Evolutionary conservation across 2,113 vertebrate species (phyloP), one percentile per base, ranked within the genome.

Genomic region (Burhinus oedicnemus): DNA sequence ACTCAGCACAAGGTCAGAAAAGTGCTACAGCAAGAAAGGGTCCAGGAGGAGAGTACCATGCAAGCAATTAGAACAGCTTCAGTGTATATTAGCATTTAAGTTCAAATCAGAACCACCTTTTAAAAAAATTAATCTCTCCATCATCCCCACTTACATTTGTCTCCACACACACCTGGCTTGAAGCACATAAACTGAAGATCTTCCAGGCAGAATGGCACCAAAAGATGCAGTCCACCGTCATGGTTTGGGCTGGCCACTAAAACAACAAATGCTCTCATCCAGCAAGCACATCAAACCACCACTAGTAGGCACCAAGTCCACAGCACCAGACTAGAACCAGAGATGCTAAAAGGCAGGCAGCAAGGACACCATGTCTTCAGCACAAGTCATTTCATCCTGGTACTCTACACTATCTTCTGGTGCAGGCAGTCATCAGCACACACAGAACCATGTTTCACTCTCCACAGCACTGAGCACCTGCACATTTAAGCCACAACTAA

Each of bases 281-380:
- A 82, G 64, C 32, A 71, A 66, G 32, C 27, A 78, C 23, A 64
- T 22, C 52, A 82, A 92, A 15, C 7, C 9, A 70, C 65, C 57
- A 45, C 10, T 29, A 87, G 62, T 4, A 2, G 34, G 71, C 27
- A 89, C 15, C 0, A 0, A 83, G 44, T 19, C 30, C 68, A 60
- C 47, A 52, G 32, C 30, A 70, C 45, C 54, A 47, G 16, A 40
- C 19, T 34, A 79, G 38, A 85, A 52, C 30, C 22, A 75, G 21
- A 81, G 26, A 68, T 19, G 7, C 19, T 61, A 36, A 44, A 57
- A 78, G 10, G 23, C 27, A 82, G 34, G 55, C 54, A 44, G 27
- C 54, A 78, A 85, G 30, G 29, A 30, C 26, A 61, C 7, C 16
- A 8, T 0, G 4, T 15, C 70, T 75, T 69, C 45, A 70, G 27